Base-by-base conservation (phyloP, 2,113 vertebrate species). In the Equus przewalskii region DNA sequence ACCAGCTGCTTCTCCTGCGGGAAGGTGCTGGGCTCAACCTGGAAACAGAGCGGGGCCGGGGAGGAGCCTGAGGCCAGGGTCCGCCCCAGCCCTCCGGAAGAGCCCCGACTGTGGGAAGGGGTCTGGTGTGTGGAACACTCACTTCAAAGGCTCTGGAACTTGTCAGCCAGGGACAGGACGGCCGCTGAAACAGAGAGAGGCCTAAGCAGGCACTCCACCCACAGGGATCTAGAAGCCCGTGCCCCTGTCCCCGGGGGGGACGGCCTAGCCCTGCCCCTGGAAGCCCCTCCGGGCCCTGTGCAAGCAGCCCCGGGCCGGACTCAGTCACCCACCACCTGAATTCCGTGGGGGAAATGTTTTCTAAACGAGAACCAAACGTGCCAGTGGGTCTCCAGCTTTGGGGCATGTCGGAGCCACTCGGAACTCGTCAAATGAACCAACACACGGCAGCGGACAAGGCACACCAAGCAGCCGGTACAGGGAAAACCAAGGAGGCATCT, bases 41-140 rank as follows among this genome's bases (percentile, higher is more conserved):
- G 49, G 13, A 62, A 65, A 86, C 28, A 91, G 16, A 93, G 78
- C 65, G 64, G 51, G 46, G 33, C 93, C 72, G 93, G 81, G 83
- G 24, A 56, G 10, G 1, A 65, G 56, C 33, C 1, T 11, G 26
- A 9, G 19, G 46, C 26, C n/a, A 84, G 70, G 19, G 46, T 28
- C 30, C 10, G 3, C 24, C 60, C 46, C 33, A 26, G 56, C n/a
- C 28, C 54, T 73, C 22, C 73, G 19, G 3, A 36, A 24, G 15
- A 19, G 6, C 36, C 41, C 4, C 0, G 5, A 26, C 3, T 7
- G 2, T 16, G 69, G 46, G 36, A 67, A 78, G 60, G 33, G n/a
- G 41, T 24, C 11, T 15, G 76, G 15, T 1, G 15, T 70, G 65
- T 41, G 8, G 11, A n/a, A 79, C 19, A 88, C 96, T 97, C 81